Base-by-base conservation (phyloP, 2,113 vertebrate genomes). In the Oreochromis niloticus region DNA sequence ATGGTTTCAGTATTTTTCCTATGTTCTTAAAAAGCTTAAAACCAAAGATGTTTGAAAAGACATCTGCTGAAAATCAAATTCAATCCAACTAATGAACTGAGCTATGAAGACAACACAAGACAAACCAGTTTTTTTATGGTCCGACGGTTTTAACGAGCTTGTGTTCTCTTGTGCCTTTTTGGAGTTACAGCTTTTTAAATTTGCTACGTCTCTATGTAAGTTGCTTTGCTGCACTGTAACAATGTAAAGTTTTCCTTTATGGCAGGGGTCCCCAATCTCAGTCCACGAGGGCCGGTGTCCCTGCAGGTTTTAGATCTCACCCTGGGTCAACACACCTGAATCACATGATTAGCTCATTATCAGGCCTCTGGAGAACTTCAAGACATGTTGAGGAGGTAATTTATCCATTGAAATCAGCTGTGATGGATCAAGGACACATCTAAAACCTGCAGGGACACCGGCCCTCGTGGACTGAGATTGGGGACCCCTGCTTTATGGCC, bases 1-100 rank as follows among this genome's bases (percentile, higher is more conserved):
- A 43, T 43, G 36, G 36, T 41, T 43, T 43, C 63, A 41, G 36
- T 71, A 22, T 71, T 71, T 24, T 43, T 43, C 7, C 11, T 41
- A 41, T 41, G 36, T 71, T 71, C 36, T 43, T 71, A 71, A 71
- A 71, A 71, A 71, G 36, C 36, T 68, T 68, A 22, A 71, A 41
- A 41, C 4, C 3, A 39, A n/a, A 66, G 6, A 39, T 39, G 19
- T 39, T 66, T 66, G 34, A 66, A 66, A 66, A 66, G 32, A 66
- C 2, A 7, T 36, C 61, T n/a, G 2, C 32, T n/a, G 34, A 68
- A 68, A 41, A 41, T 41, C 63, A 1, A 22, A 14, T 68, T 68
- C 19, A 68, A 68, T 22, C 36, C 19, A 41, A 41, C 63, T 68
- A 68, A 68, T 0, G n/a, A 68, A 24, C 39, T 27, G n/a, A 14